Evolutionary conservation across 2,113 vertebrate genomes (phyloP).

Genomic region (Pachypanchax playfairii): DNA sequence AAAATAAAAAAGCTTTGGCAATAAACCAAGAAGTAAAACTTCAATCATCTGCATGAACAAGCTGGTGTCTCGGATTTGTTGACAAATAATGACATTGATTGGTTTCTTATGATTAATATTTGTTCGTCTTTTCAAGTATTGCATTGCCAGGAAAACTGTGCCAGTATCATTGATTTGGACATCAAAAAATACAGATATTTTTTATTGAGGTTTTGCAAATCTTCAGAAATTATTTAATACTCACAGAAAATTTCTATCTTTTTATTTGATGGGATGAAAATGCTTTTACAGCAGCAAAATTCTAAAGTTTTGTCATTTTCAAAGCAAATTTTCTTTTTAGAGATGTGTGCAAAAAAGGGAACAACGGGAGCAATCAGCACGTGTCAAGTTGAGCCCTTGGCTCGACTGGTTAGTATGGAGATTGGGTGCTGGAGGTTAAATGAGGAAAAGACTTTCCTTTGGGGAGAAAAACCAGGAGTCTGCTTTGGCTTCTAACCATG

Average conservation of each 20-base stretch:
- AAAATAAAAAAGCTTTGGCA: too few relatives aligned
- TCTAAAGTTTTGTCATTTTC: constrained; percentile 15
- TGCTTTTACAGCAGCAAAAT: constrained; percentile 13
- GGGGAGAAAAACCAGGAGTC: constrained; percentile 40
- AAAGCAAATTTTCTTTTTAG: too few relatives aligned
- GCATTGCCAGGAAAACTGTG: background rate
- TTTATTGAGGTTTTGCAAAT: background rate
- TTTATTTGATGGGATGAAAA: background rate
- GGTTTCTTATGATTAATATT: too few relatives aligned
- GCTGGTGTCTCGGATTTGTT: too few relatives aligned
- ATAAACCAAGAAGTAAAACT: too few relatives aligned
- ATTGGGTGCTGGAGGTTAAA: constrained; percentile 64
- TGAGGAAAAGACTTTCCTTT: constrained; percentile 61
- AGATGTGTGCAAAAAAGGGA: constrained; percentile 33
- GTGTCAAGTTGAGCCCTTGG: constrained; percentile 21
- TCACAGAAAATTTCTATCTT: background rate
- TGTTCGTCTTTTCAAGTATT: background rate
- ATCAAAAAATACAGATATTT: background rate
- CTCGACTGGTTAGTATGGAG: constrained; percentile 66
- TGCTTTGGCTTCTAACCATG: constrained; percentile 53
- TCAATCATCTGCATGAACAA: too few relatives aligned
- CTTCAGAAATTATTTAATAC: background rate
- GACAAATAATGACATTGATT: too few relatives aligned
- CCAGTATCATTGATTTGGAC: background rate
- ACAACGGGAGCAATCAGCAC: constrained; percentile 29